Base-by-base conservation (phyloP, 2,888 invertebrate genomes). In the Mycalesis mineus region DNA sequence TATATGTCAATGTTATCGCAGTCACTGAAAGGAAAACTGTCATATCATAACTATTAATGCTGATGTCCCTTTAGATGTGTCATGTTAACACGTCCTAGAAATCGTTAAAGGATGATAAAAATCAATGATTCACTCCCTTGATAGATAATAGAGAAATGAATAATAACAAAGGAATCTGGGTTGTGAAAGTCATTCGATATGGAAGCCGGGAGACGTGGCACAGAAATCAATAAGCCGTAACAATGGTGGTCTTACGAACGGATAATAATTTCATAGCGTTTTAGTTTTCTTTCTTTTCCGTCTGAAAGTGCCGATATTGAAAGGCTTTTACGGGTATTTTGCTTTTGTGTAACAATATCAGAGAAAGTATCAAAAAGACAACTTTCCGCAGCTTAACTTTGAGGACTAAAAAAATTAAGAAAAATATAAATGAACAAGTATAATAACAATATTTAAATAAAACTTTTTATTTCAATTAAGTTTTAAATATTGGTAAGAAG, bases 111-210 rank as follows among this genome's bases (percentile, higher is more conserved):
- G 29, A 47, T 37, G 37, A 36, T 37, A 36, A 29, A 55, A 55
- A 55, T 28, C 29, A 41, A 55, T 54, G 56, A 60, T 51, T 60
- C 62, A 60, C 59, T 55, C 36, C 47, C 40, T 59, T 57, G 47
- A 57, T 42, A 59, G 59, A 62, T 59, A 62, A 60, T 57, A 57
- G 54, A 57, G 45, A 41, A 54, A 62, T 62, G 62, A 59, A 62
- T 62, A 62, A 58, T 61, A 61, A 58, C 54, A 57, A 60, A 62
- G 55, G 59, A 54, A 62, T 60, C 60, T 55, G 57, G 54, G 47
- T 62, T 62, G 59, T 57, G 59, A 62, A 57, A 62, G 62, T 62
- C 62, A 62, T 62, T 60, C 57, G 57, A 60, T 60, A 57, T 59
- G 59, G 62, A 55, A 54, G 51, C 48, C 42, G 33, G 48, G 47